phyloP scores from a whole-genome alignment of 1,140 invertebrate species.

The Amyelois transitella region DNA sequence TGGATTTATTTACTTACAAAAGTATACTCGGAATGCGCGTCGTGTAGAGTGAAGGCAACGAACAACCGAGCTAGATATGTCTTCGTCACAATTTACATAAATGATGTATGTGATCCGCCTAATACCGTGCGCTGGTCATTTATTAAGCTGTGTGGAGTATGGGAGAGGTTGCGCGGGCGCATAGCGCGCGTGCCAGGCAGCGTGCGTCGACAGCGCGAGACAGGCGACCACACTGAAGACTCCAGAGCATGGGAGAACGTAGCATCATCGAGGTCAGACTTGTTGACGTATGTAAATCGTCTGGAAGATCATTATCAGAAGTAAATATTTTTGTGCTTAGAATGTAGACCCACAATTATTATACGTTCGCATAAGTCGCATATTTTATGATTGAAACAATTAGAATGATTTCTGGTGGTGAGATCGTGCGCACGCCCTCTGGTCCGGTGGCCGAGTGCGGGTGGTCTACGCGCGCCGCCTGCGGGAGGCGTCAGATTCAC shows the following conservation, averaged over 20 bases:
- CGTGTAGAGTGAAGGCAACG: conserved; percentile 56
- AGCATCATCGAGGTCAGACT: conserved; percentile 40
- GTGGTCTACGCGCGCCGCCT: conserved; percentile 49
- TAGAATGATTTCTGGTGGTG: too few species aligned
- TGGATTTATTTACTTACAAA: conserved; percentile 43
- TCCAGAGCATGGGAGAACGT: conserved; percentile 26
- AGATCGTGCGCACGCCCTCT: conserved; percentile 22
- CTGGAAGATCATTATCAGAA: conserved; percentile 42
- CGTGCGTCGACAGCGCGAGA: conserved; percentile 55
- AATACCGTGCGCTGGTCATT: conserved; percentile 65
- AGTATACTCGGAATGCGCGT: conserved; percentile 51
- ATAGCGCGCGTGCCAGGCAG: conserved; percentile 61
- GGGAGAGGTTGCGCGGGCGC: conserved; percentile 37
- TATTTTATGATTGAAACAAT: too few species aligned
- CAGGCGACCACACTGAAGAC: conserved; percentile 56
- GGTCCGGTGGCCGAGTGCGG: conserved; percentile 45
- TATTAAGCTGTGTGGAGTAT: conserved; percentile 53
- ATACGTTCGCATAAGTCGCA: not conserved
- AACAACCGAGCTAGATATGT: conserved; percentile 60
- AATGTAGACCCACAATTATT: not conserved
- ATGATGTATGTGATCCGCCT: conserved; percentile 72
- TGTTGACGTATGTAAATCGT: conserved; percentile 62
- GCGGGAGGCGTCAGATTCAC: conserved; percentile 51
- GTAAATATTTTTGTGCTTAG: not conserved
- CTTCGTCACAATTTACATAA: conserved; percentile 75